Evolutionary conservation across 2,888 invertebrate species (phyloP).

Genomic region (Dynastes grantii): DNA sequence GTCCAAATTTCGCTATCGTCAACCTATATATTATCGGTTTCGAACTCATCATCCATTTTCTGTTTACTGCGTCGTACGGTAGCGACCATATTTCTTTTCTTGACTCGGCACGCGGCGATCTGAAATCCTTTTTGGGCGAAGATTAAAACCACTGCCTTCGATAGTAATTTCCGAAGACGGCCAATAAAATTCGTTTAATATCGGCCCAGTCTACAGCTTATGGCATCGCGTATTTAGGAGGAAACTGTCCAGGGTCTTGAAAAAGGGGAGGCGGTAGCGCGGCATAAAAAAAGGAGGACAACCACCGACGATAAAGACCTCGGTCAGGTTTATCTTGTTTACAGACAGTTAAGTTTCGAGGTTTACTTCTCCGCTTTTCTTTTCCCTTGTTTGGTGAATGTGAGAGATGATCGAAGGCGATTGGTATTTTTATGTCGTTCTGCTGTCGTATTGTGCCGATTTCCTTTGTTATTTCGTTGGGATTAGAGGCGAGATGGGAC

Average conservation of each 20-base stretch:
- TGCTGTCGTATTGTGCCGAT: background rate
- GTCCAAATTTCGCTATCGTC: no score
- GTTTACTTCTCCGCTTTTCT: background rate
- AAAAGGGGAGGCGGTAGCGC: background rate
- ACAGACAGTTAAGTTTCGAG: conserved; percentile 10
- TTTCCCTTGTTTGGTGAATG: background rate
- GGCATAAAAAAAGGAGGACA: background rate
- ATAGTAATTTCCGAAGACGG: conserved; percentile 18
- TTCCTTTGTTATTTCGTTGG: background rate
- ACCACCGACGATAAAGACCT: conserved; percentile 8
- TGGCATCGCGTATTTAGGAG: no score
- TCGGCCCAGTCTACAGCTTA: background rate
- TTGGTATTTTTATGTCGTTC: background rate
- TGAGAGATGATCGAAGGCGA: background rate
- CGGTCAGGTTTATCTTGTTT: conserved; percentile 23
- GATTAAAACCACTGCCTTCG: conserved; percentile 4
- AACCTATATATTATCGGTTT: no score
- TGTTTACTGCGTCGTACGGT: no score
- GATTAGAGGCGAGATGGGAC: no score
- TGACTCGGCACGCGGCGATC: background rate
- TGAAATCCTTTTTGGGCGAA: background rate
- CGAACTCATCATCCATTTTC: no score
- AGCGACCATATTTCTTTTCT: background rate
- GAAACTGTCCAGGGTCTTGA: background rate
- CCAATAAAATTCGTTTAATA: conserved; percentile 15